Evolutionary conservation across 2,113 vertebrate genomes (phyloP), one percentile per base, ranked within the genome.

Genomic region (Illadopsis cleaveri): DNA sequence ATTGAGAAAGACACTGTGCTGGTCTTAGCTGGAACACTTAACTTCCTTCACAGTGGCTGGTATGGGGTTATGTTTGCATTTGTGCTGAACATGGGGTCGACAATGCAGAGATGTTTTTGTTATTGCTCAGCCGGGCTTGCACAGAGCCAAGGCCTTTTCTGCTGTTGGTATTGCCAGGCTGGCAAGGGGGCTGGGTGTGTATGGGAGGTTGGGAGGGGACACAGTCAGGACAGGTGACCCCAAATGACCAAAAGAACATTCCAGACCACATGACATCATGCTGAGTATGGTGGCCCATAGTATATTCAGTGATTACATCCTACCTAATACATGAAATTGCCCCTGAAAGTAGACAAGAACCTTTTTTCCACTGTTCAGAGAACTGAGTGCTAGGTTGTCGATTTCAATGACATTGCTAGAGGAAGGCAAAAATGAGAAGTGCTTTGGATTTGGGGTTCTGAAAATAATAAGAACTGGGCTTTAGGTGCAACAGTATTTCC

Each of bases 121-220:
- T 42, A 20, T 24, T 42, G 15, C 35, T 83, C 6, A 37, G n/a
- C 21, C 42, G 47, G 12, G 18, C 18, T 69, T 40, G 1, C 25
- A 31, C 25, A 48, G 18, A 76, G 40, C 8, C 56, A 62, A 69
- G 22, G 47, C 21, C 18, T 76, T 69, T 76, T 31, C 54, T 47
- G 47, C 40, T 54, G 10, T 31, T n/a, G 0, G 0, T 18, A n/a
- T 6, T 28, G 54, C 38, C 7, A 18, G 0, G 0, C 47, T 48
- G 40, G 30, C 24, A 21, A 33, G 18, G 21, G 20, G 18, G 4
- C 35, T 35, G 6, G 30, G 5, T 16, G 21, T 54, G 5, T 14
- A 15, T 42, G 47, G n/a, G 15, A 47, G n/a, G 5, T 0, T 82
- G 54, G 16, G 40, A 82, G 40, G 25, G 7, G 17, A 61, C 21